These are phyloP conservation scores for Leucophora obtusa DNA, from an alignment of 2,888 invertebrate genomes.

Conservation along the genomic window DNA sequence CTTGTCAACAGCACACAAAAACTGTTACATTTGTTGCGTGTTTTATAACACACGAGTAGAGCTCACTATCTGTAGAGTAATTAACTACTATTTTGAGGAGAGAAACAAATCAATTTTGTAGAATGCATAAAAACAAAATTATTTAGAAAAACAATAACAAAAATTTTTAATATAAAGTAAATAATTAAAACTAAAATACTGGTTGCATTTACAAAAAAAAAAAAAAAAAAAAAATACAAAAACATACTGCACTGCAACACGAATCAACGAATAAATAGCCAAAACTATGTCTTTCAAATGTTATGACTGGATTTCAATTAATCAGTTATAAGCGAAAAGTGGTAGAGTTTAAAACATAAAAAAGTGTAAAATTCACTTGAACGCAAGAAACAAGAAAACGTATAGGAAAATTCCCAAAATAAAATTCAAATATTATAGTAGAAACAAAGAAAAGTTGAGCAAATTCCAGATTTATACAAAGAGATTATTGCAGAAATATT, in stretches of 20 bases:
- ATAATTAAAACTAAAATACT: slow-evolving; percentile 44
- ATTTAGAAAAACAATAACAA: slow-evolving; percentile 36
- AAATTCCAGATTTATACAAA: neutral
- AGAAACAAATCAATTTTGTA: neutral
- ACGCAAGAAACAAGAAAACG: slow-evolving; percentile 31
- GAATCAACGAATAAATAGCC: slow-evolving; percentile 30
- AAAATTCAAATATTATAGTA: slow-evolving; percentile 5
- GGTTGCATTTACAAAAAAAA: slow-evolving; percentile 44
- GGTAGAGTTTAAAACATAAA: slow-evolving; percentile 47
- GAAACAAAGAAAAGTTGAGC: slow-evolving; percentile 4
- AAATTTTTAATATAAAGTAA: slow-evolving; percentile 46
- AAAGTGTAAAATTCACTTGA: slow-evolving; percentile 31
- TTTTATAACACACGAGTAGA: slow-evolving; percentile 66
- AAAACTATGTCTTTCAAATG: slow-evolving; percentile 49
- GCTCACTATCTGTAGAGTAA: slow-evolving; percentile 37
- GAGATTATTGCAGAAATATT: neutral
- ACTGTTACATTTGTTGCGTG: slow-evolving; percentile 67
- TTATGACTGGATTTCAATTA: slow-evolving; percentile 45
- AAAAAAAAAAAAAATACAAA: slow-evolving; percentile 1
- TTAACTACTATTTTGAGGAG: neutral
- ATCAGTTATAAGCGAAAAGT: slow-evolving; percentile 56
- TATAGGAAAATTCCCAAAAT: slow-evolving; percentile 45
- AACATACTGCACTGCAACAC: slow-evolving; percentile 23
- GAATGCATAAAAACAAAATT: too few species aligned
- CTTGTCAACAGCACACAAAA: slow-evolving; percentile 18